Percentiles rank a stretch among this genome's conserved stretches.
These are phyloP conservation scores for Girardinus metallicus DNA, from an alignment of 2,797 vertebrate genomes.

Conservation along the genomic window DNA sequence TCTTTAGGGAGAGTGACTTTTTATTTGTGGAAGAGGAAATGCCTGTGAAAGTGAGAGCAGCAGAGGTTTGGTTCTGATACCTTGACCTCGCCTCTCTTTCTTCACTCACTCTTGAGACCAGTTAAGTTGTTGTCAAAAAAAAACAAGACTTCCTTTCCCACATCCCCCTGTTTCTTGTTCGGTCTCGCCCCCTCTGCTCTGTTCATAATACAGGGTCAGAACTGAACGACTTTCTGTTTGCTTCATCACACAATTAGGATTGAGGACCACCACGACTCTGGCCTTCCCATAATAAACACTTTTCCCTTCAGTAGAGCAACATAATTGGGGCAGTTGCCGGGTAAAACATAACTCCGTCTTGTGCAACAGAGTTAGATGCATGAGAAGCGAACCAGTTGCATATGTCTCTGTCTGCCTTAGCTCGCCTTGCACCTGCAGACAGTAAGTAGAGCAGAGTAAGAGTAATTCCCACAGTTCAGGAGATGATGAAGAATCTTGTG, in stretches of 20 bases:
- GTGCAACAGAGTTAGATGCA: constrained; percentile 28
- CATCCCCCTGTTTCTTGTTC: constrained; percentile 32
- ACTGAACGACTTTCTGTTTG: constrained; percentile 5
- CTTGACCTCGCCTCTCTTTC: constrained; percentile 48
- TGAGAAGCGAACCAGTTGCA: constrained; percentile 6
- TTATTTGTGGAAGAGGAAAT: constrained; percentile 20
- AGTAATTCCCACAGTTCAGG: constrained; percentile 46
- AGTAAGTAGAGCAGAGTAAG: constrained; percentile 64
- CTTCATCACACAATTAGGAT: constrained; percentile 11
- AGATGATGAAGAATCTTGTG: constrained; percentile 55
- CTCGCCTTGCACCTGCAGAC: constrained; percentile 61
- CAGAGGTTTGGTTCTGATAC: constrained; percentile 39
- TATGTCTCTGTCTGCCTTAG: constrained; percentile 35
- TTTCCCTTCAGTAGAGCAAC: constrained; percentile 4
- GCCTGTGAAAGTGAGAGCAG: constrained; percentile 29
- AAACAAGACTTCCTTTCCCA: constrained; percentile 49
- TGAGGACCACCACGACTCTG: background rate
- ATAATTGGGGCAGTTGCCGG: constrained; percentile 18
- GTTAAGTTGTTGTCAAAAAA: constrained; percentile 28
- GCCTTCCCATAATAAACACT: background rate
- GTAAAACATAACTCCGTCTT: constrained; percentile 4
- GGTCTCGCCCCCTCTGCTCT: constrained; percentile 18
- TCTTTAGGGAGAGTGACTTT: constrained; percentile 42
- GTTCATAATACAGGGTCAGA: constrained; percentile 25
- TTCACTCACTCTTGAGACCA: constrained; percentile 27